Evolutionary conservation across 2,797 vertebrate species (phyloP), one percentile per base, ranked within the genome.

Genomic region (Avahi laniger): DNA sequence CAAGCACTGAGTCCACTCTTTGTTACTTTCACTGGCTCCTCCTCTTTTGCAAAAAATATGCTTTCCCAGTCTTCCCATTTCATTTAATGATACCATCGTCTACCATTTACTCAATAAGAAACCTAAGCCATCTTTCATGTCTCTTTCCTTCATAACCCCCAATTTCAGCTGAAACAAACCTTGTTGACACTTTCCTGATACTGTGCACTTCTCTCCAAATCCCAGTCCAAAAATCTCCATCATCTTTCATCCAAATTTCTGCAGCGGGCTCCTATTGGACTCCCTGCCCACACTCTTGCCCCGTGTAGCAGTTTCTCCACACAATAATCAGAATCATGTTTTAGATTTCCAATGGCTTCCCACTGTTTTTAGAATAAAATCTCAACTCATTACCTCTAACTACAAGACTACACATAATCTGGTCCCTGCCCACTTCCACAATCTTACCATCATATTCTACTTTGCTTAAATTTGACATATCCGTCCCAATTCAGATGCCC

Each of bases 301-400:
- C 33, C 13, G 72, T 24, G 18, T 9, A 67, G 84, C 84, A 2
- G 57, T 78, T 94, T 94, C 26, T 82, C 43, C 57, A 84, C 20
- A 50, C 13, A 73, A 69, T 2, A 79, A 38, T 14, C 33, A 52
- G 30, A 84, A 67, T 48, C 3, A 54, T 92, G 57, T 83, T 96
- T 93, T 43, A 92, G 52, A 72, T 52, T 86, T 94, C 46, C 46
- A 75, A 38, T 87, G 83, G 86, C 38, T 95, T 96, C 78, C 33
- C 26, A 65, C 1, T 38, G 14, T 65, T 38, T 82, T 63, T 57
- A 78, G 41, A 75, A 52, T 80, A 78, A 94, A 72, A 67, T 48
- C 69, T 72, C 33, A 75, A 38, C 7, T 92, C 10, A 88, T 57
- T 79, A 87, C 38, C 30, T 46, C 35, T 67, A 75, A 88, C 30